Evolutionary conservation across 2,888 invertebrate species (phyloP), one percentile per base, ranked within the genome.

Genomic region (Prenolepis imparis): DNA sequence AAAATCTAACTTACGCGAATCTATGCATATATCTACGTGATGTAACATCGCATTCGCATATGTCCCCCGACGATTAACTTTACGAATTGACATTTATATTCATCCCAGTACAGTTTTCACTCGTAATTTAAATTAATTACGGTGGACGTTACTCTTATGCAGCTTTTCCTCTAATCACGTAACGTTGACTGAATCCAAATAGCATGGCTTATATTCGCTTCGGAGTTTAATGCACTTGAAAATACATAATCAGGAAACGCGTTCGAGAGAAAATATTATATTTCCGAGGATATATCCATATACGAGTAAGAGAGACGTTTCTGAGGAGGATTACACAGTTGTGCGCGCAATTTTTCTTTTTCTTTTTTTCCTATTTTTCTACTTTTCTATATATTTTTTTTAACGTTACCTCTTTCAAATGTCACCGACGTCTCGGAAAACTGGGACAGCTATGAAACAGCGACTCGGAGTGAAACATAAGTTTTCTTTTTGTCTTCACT

Each of bases 71-170:
- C 24, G n/a, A 55, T 39, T 68, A 77, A 77, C 39, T 77, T 77
- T 57, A 55, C 68, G 55, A 77, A 57, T 77, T 55, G 41, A 41
- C 68, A 39, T 57, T 77, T 28, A 55, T 68, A 41, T 24, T 24
- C 15, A 15, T 5, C 52, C 12, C 66, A 3, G 39, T 55, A 55
- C n/a, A 5, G 39, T 55, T 66, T 66, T 52, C 9, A 39, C 18
- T 68, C 11, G 55, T 68, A 68, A 77, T 77, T 77, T 68, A 68
- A 77, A 68, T 77, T 68, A 77, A 77, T 77, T 77, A 28, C 8
- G 15, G 41, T 52, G 39, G 9, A 55, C 9, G 63, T 36, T 39
- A 32, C n/a, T 57, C 28, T 77, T 77, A 39, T 11, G 28, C 24
- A 77, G 57, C 68, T 77, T 68, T 77, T 77, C 41, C 55, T 67